These are phyloP conservation scores for Pachydiplax longipennis DNA, from an alignment of 2,888 invertebrate genomes.

Conservation along the genomic window DNA sequence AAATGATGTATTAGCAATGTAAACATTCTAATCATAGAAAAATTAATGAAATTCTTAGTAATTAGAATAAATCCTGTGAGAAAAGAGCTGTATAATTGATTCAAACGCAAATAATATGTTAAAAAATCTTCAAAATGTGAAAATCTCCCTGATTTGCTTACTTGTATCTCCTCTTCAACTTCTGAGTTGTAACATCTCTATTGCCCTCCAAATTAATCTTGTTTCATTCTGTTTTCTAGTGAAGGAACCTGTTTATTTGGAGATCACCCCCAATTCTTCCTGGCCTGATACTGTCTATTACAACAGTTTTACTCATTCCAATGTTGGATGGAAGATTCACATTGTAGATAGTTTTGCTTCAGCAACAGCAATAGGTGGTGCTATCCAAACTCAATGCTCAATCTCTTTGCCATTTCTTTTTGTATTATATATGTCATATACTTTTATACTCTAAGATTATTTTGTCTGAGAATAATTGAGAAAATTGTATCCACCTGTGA, in stretches of 20 bases:
- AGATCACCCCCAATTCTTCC: slow-evolving; percentile 84
- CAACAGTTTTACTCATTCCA: slow-evolving; percentile 90
- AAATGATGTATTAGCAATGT: neutral
- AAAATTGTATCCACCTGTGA: too few species aligned
- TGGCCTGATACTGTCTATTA: slow-evolving; percentile 94
- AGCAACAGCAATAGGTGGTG: slow-evolving; percentile 47
- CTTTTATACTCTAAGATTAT: neutral
- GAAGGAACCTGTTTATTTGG: slow-evolving; percentile 72
- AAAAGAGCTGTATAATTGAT: too few species aligned
- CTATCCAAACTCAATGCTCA: neutral
- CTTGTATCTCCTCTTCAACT: too few species aligned
- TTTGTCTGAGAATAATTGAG: too few species aligned
- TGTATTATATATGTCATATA: neutral
- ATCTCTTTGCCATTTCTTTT: neutral
- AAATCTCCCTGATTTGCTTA: too few species aligned
- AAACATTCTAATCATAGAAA: neutral
- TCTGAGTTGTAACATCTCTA: neutral
- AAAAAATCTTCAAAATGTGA: too few species aligned
- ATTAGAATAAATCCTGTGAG: too few species aligned
- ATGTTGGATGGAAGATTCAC: slow-evolving; percentile 95
- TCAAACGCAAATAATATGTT: too few species aligned
- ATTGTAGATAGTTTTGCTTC: slow-evolving; percentile 79
- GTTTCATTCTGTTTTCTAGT: slow-evolving; percentile 57
- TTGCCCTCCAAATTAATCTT: neutral
- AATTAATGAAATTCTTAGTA: too few species aligned